Conservation (phyloP, 2,113 vertebrate genomes). For the Pimephales promelas region DNA sequence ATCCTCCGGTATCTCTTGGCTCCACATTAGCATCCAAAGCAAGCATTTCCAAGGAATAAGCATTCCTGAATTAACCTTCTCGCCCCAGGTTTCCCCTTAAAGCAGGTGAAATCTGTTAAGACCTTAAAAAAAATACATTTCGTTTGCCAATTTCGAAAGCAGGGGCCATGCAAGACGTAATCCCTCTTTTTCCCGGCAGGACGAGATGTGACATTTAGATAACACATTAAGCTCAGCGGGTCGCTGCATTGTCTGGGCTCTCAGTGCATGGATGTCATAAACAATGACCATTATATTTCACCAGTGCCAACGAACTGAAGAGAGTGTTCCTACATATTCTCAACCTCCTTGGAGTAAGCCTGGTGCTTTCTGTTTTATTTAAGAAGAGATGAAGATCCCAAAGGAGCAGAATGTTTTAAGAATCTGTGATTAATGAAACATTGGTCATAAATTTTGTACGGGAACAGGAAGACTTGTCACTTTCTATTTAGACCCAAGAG, state of each 20-base stretch:
- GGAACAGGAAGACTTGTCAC: slow-evolving; percentile 77
- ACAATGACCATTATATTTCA: slow-evolving; percentile 72
- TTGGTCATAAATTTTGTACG: slow-evolving; percentile 78
- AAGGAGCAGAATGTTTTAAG: slow-evolving; percentile 69
- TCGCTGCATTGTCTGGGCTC: slow-evolving; percentile 48
- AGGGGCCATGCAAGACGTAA: slow-evolving; percentile 11
- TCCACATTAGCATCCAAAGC: background rate
- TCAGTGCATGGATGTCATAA: slow-evolving; percentile 70
- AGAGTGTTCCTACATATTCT: slow-evolving; percentile 57
- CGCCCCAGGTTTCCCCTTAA: background rate
- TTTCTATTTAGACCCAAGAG: slow-evolving; percentile 72
- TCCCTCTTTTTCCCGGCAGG: slow-evolving; percentile 59
- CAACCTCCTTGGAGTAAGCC: slow-evolving; percentile 36
- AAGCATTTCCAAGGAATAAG: background rate
- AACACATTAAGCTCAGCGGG: slow-evolving; percentile 66
- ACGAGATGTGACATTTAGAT: slow-evolving; percentile 70
- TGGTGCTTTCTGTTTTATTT: slow-evolving; percentile 73
- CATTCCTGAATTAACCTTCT: background rate
- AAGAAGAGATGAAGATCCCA: slow-evolving; percentile 67
- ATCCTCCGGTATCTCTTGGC: background rate
- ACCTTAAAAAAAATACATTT: background rate
- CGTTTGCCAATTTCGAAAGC: background rate
- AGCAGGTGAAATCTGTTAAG: slow-evolving; percentile 19
- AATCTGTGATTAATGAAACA: slow-evolving; percentile 77
- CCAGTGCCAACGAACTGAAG: slow-evolving; percentile 53